Percentiles rank a stretch among this genome's conserved stretches.
Evolutionary conservation across 30 jellyfish, hydroid and myxozoan genomes (phyloP).

Genomic region (Sanderia malayensis): DNA sequence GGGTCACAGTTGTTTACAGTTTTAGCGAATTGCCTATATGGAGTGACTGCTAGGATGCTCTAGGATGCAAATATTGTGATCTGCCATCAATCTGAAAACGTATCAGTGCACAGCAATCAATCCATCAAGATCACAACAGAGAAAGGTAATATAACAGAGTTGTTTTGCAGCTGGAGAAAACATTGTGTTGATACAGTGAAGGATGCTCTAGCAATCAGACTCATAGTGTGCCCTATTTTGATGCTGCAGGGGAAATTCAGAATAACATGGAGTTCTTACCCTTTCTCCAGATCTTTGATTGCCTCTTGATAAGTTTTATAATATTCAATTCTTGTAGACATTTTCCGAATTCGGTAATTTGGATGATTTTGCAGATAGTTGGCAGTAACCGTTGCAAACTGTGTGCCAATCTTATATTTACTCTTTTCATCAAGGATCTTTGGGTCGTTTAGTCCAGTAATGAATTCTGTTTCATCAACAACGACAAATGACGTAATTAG

Average conservation of each 20-base stretch:
- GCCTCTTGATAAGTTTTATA: neutral
- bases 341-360: conserved; percentile 4
- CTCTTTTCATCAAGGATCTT: conserved; percentile 27
- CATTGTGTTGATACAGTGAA: too few species aligned
- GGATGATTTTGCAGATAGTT: conserved; percentile 1
- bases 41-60: neutral
- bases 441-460: conserved; percentile 24
- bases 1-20: neutral
- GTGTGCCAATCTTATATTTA: neutral
- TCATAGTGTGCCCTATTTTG: too few species aligned
- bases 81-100: too few species aligned
- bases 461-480: conserved; percentile 24
- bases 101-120: too few species aligned
- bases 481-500: conserved; percentile 50
- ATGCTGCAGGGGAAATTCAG: too few species aligned
- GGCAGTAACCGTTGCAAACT: neutral
- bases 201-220: too few species aligned
- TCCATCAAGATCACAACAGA: too few species aligned
- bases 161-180: too few species aligned
- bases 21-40: neutral
- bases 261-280: too few species aligned
- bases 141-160: too few species aligned
- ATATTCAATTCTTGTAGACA: neutral
- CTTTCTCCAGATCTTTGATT: neutral
- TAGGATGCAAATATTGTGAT: too few species aligned